Conservation (phyloP, 2,888 invertebrate genomes). For the Torymus tubicola region DNA sequence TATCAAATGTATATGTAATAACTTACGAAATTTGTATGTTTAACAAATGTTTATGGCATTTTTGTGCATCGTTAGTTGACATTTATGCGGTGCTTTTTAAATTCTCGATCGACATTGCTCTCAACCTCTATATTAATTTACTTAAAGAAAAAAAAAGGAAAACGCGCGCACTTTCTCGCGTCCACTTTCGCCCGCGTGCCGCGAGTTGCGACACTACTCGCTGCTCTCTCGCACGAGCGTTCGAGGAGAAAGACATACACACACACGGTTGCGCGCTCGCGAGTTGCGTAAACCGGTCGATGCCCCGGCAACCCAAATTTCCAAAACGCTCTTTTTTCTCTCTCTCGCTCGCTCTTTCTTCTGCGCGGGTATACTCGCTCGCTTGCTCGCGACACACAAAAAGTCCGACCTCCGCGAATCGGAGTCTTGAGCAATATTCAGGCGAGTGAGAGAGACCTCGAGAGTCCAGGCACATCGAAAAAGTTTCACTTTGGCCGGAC, state of each 20-base stretch:
- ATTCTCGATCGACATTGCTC: too few species aligned
- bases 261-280: constrained; percentile 48
- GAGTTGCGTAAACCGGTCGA: constrained; percentile 74
- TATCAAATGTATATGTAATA: too few species aligned
- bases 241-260: constrained; percentile 40
- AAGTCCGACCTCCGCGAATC: constrained; percentile 36
- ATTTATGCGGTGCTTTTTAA: too few species aligned
- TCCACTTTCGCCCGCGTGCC: constrained; percentile 71
- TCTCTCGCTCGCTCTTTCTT: not conserved
- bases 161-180: constrained; percentile 70
- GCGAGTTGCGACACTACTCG: constrained; percentile 68
- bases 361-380: not conserved
- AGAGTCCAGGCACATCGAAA: constrained; percentile 9
- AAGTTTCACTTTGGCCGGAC: constrained; percentile 23
- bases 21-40: too few species aligned
- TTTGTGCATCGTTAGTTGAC: too few species aligned
- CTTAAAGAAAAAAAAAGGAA: too few species aligned
- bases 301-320: constrained; percentile 72
- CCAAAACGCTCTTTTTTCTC: constrained; percentile 60
- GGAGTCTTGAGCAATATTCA: constrained; percentile 32
- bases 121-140: too few species aligned
- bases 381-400: not conserved
- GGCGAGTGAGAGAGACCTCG: constrained; percentile 30
- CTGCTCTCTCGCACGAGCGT: constrained; percentile 38
- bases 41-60: too few species aligned